phyloP scores from a whole-genome alignment of 2,888 invertebrate species.

The Rotaria socialis region DNA sequence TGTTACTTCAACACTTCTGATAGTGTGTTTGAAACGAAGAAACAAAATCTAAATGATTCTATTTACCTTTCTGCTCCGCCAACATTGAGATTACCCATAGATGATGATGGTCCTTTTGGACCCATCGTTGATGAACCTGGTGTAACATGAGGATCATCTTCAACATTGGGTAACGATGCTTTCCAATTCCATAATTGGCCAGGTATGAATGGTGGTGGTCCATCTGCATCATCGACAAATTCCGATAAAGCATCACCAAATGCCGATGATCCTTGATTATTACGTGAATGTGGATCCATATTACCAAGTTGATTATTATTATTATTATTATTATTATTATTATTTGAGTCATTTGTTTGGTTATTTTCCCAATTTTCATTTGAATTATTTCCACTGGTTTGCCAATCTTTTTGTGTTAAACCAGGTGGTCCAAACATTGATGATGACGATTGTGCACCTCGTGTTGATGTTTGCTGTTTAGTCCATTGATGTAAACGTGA shows the following conservation, averaged over 20 bases:
- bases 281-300: not conserved
- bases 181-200: slow-evolving; percentile 44
- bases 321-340: not conserved
- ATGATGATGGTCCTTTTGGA: slow-evolving; percentile 12
- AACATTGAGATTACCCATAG: slow-evolving; percentile 21
- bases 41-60: too few relatives aligned
- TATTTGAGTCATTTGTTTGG: slow-evolving; percentile 11
- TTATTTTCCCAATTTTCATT: not conserved
- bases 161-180: slow-evolving; percentile 36
- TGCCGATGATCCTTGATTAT: not conserved
- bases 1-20: too few relatives aligned
- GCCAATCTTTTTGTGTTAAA: slow-evolving; percentile 20
- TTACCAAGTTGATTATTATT: not conserved
- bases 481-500: slow-evolving; percentile 35
- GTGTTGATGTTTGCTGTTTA: slow-evolving; percentile 9
- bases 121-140: slow-evolving; percentile 39
- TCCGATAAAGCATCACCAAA: slow-evolving; percentile 26
- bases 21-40: too few relatives aligned
- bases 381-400: not conserved
- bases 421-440: slow-evolving; percentile 15
- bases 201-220: slow-evolving; percentile 44
- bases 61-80: not conserved
- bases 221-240: slow-evolving; percentile 31
- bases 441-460: not conserved
- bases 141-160: slow-evolving; percentile 46